A percentile compares a stretch with the other conserved stretches of the same genome.
Evolutionary conservation across 1,140 invertebrate genomes (phyloP).

Genomic region (Drosophila bocqueti): DNA sequence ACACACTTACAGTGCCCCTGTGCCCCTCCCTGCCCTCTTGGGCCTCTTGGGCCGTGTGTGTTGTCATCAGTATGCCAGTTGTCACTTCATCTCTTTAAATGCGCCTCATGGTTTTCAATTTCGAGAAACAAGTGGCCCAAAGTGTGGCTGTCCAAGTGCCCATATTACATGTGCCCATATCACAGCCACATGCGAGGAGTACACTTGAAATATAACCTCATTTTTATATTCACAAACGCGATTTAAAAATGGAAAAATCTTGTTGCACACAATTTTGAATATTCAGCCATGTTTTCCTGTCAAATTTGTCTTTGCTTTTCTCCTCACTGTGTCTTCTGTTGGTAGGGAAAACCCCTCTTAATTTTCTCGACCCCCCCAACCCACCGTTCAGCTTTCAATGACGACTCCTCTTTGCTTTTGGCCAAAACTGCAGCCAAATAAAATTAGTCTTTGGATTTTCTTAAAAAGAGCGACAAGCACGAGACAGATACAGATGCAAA

Average conservation of each 20-base stretch:
- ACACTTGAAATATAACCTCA: neutral
- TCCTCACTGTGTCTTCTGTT: neutral
- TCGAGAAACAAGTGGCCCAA: constrained; percentile 64
- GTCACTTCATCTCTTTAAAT: constrained; percentile 76
- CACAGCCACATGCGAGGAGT: neutral
- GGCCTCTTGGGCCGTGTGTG: constrained; percentile 10
- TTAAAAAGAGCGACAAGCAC: constrained; percentile 6
- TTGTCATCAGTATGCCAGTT: constrained; percentile 66
- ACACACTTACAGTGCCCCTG: constrained; percentile 24
- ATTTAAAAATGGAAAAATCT: neutral
- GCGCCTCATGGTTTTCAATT: constrained; percentile 67
- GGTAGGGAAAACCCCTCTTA: neutral
- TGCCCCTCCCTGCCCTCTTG: neutral
- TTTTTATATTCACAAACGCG: neutral
- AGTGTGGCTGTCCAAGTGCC: constrained; percentile 49
- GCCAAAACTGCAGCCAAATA: constrained; percentile 29
- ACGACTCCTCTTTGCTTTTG: constrained; percentile 1
- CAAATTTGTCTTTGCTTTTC: neutral
- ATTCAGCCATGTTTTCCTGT: neutral
- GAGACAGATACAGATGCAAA: constrained; percentile 35
- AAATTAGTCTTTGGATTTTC: constrained; percentile 32
- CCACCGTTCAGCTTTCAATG: neutral
- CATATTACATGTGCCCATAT: constrained; percentile 43
- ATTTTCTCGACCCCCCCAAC: neutral
- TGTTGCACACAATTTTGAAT: neutral